phyloP scores from a whole-genome alignment of 2,888 invertebrate species.

The Dryadula phaetusa region DNA sequence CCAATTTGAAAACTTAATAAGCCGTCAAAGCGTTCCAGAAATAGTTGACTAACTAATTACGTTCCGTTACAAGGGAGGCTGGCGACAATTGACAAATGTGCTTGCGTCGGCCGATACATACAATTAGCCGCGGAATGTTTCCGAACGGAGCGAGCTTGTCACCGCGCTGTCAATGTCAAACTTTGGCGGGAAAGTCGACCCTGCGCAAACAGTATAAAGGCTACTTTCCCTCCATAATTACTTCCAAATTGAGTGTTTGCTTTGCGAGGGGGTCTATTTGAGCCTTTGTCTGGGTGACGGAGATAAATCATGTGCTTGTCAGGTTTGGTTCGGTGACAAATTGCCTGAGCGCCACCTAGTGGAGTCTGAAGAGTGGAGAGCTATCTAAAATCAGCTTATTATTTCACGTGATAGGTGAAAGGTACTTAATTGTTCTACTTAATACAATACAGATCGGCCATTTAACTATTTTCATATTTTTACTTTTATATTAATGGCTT shows the following conservation, averaged over 20 bases:
- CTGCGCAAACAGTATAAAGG: constrained; percentile 62
- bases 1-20: constrained; percentile 83
- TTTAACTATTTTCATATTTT: constrained; percentile 12
- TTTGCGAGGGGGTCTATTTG: constrained; percentile 74
- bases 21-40: constrained; percentile 81
- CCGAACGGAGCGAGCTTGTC: constrained; percentile 64
- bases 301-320: constrained; percentile 79
- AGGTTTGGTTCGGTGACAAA: constrained; percentile 76
- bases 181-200: constrained; percentile 69
- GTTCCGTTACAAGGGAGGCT: constrained; percentile 64
- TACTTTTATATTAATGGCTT: background rate
- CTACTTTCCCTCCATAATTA: constrained; percentile 68
- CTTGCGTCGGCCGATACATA: constrained; percentile 74
- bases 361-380: constrained; percentile 50
- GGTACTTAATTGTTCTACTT: constrained; percentile 35
- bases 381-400: constrained; percentile 40
- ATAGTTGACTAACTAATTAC: constrained; percentile 79
- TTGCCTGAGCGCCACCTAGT: constrained; percentile 69
- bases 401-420: constrained; percentile 40
- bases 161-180: constrained; percentile 57
- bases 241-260: constrained; percentile 74
- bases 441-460: constrained; percentile 10
- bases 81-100: constrained; percentile 83
- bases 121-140: constrained; percentile 79
- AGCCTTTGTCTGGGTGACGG: constrained; percentile 71